Evolutionary conservation across 2,888 invertebrate species (phyloP), one percentile per base, ranked within the genome.

Genomic region (Magallana nippona): DNA sequence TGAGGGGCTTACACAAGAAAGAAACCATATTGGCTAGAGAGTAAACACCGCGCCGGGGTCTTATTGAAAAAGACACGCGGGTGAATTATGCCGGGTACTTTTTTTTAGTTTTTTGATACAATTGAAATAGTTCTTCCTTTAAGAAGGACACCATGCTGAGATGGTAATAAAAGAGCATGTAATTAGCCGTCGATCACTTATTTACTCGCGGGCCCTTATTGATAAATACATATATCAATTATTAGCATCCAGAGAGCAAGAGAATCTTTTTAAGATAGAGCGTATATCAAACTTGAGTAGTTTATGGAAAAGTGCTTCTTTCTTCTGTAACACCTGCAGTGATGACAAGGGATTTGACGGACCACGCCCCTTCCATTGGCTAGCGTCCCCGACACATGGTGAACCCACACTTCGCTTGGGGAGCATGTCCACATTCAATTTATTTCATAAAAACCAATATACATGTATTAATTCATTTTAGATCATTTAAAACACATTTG

Each of bases 11-110:
- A 22, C 13, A 27, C n/a, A 71, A 71, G 32, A 60, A 71, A 71
- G 32, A 32, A 71, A 71, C 71, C 27, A 71, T 71, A 71, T 71
- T 71, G 71, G 32, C 32, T 27, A 22, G 19, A 71, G 32, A 71
- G 71, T 71, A 71, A 71, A 71, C 32, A 71, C 32, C 22, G 71
- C 22, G 22, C 71, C 71, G 32, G 27, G 32, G 13, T 22, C 27
- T 71, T 71, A 71, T 71, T 71, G 22, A 27, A 79, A 71, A 79
- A 79, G 79, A 27, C 79, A 22, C 57, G 79, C 79, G 57, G n/a
- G 22, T 57, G 79, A 79, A 79, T 57, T 56, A 57, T 57, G 57
- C 71, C 27, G 79, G 55, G 57, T 57, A 79, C 79, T 44, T 56
- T 19, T 56, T 19, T 79, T 17, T 55, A 22, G 22, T 22, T 19